Evolutionary conservation across 2,888 invertebrate species (phyloP), one percentile per base, ranked within the genome.

Genomic region (Microdon myrmicae): DNA sequence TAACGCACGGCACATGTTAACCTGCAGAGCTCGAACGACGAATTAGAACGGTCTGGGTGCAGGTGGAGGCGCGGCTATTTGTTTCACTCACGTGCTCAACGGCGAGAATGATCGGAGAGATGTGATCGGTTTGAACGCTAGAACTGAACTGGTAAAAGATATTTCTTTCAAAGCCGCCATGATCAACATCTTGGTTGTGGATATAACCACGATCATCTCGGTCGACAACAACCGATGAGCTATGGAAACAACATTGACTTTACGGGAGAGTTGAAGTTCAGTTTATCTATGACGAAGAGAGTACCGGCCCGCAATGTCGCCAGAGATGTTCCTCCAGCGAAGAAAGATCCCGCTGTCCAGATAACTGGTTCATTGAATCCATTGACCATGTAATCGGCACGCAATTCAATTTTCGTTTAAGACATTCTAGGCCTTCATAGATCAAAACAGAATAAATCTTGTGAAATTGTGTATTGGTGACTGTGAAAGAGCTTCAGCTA

Each of bases 141-240:
- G 51, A 51, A 64, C 53, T 34, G 47, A 64, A 64, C 64, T 64
- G 64, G 44, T 12, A 38, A 58, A 53, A 64, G 26, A 58, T 53
- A 38, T 49, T 44, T 61, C 43, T 58, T 49, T 34, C 32, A 51
- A 32, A 58, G 51, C 19, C 43, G 51, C 47, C 45, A 35, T 45
- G 39, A 41, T 39, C 48, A 37, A 20, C 48, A 41, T n/a, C 37
- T 14, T 43, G 26, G 17, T 34, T 14, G 23, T 6, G 12, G 12
- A 16, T 44, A 31, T 17, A 39, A 53, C 37, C 37, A 17, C n/a
- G 26, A 23, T 12, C 43, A 20, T 17, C 20, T 22, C 14, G 9
- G 28, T 17, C 28, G 22, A 3, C 28, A 28, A 13, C 4, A n/a
- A n/a, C n/a, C n/a, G n/a, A n/a, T n/a, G n/a, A n/a, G 23, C 8